Conservation (phyloP, 2,113 vertebrate species). For the Antechinus stuartii region DNA sequence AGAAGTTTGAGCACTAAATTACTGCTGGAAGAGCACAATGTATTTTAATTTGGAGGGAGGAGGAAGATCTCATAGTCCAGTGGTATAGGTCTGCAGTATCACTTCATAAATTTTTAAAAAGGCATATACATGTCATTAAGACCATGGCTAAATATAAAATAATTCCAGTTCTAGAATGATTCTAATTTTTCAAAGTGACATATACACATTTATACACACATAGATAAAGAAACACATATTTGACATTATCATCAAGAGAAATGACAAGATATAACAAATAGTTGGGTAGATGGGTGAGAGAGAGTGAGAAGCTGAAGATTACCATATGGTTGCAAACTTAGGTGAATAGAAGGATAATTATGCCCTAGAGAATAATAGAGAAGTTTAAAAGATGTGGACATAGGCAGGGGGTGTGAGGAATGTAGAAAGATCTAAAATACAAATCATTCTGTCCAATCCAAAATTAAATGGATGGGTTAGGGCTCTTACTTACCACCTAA, state of each 20-base stretch:
- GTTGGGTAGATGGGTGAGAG: not conserved
- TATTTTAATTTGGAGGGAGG: not conserved
- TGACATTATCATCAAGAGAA: not conserved
- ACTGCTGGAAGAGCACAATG: not conserved
- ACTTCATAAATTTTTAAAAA: not conserved
- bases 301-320: not conserved
- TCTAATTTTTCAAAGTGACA: not conserved
- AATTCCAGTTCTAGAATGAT: not conserved
- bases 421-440: not conserved
- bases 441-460: not conserved
- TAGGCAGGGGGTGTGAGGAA: not conserved
- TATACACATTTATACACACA: not conserved
- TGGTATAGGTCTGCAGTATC: not conserved
- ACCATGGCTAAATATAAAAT: not conserved
- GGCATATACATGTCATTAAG: not conserved
- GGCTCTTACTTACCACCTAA: not conserved
- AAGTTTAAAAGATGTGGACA: not conserved
- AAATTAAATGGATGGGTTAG: not conserved
- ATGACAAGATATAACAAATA: not conserved
- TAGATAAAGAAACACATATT: too few relatives aligned
- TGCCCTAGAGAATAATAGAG: not conserved
- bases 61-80: not conserved
- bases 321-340: not conserved
- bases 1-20: not conserved
- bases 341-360: not conserved